Evolutionary conservation across 1,140 invertebrate genomes (phyloP), one percentile per base, ranked within the genome.

Genomic region (Cepaea nemoralis): DNA sequence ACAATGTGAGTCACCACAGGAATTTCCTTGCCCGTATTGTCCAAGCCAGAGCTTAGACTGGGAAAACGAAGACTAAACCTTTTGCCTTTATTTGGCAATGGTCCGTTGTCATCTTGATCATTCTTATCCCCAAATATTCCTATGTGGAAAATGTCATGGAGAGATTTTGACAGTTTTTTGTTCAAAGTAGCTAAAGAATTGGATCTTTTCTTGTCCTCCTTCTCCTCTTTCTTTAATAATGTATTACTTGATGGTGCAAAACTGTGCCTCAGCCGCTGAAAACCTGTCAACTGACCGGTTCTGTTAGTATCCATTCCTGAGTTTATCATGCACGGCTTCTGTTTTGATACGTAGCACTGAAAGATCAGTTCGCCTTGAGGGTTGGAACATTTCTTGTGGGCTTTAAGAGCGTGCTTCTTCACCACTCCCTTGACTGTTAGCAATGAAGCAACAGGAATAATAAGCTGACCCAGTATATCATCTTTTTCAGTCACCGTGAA

Each of bases 401-500:
- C 83, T 50, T 88, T 88, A 48, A 91, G 85, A 12, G 86, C 77
- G 5, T 77, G 74, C 33, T 83, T 83, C 35, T 85, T 85, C 1
- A 84, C 85, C 45, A 83, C 85, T 27, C 87, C 88, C 63, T 87
- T 86, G 55, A 80, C 77, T 37, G 83, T 86, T 31, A 81, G 82
- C 35, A 87, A 83, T 8, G 85, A 88, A 27, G 85, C 83, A 1
- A 90, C 75, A 12, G 88, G 89, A 33, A 91, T 84, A 22, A 83
- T 79, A 10, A 91, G 81, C 74, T 90, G 88, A 37, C 90, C 90
- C 40, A 91, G 79, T 24, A 90, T 82, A 80, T 90, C 89, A 50
- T 90, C 89, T 74, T 89, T 90, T 66, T 91, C 90, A 27, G 88
- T 91, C 3, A 90, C 87, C 69, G 87, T 88, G 74, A 91, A 88